phyloP scores from a whole-genome alignment of 2,113 vertebrate species.

The Amphilophus citrinellus region DNA sequence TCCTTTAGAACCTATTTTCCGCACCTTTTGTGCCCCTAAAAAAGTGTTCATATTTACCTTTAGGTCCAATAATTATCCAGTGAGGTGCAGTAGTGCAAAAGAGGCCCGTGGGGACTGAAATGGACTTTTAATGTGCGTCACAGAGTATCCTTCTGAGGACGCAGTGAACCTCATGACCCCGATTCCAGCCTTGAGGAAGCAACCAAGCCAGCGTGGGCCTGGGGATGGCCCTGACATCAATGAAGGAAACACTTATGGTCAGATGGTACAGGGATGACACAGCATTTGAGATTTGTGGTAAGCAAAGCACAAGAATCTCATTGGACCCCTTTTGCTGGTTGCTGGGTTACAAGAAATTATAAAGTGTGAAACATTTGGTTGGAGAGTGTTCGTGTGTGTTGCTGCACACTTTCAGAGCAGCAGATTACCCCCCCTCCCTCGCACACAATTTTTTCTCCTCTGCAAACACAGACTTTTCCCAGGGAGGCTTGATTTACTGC shows the following conservation, averaged over 20 bases:
- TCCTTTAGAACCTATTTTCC: too few species aligned
- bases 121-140: not conserved
- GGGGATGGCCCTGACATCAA: constrained; percentile 44
- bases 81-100: not conserved
- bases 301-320: constrained; percentile 43
- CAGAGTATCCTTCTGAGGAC: constrained; percentile 17
- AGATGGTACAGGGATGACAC: constrained; percentile 57
- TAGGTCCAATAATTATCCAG: not conserved
- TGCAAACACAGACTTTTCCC: constrained; percentile 55
- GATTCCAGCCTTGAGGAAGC: constrained; percentile 19
- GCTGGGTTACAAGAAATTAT: constrained; percentile 65
- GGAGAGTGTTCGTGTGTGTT: constrained; percentile 25
- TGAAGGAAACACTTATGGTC: constrained; percentile 60
- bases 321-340: constrained; percentile 49
- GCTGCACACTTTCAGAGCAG: constrained; percentile 51
- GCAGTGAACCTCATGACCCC: constrained; percentile 61
- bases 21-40: not conserved
- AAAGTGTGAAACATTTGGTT: constrained; percentile 59
- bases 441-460: constrained; percentile 40
- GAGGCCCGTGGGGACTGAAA: not conserved
- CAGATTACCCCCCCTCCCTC: constrained; percentile 32
- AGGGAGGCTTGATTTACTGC: constrained; percentile 66
- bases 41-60: not conserved
- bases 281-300: constrained; percentile 63
- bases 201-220: not conserved